These are phyloP conservation scores for Homarus americanus DNA, from an alignment of 1,140 invertebrate species.

Conservation along the genomic window DNA sequence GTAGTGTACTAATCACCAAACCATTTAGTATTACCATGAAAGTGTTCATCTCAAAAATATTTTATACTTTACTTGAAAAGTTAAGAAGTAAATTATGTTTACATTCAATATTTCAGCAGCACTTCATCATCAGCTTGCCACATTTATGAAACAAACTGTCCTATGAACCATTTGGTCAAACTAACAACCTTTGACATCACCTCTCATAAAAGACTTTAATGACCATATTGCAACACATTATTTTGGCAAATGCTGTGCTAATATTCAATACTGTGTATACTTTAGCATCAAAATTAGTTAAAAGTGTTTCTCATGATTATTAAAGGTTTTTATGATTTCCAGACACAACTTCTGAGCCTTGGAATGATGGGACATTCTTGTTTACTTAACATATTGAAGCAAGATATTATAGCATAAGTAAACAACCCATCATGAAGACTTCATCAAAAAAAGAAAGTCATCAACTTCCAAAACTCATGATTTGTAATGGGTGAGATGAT, in stretches of 20 bases:
- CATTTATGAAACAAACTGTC: background rate
- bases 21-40: background rate
- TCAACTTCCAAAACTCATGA: background rate
- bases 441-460: background rate
- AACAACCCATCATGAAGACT: background rate
- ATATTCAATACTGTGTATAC: too few relatives aligned
- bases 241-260: too few relatives aligned
- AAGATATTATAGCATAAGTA: background rate
- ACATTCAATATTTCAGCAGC: background rate
- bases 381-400: background rate
- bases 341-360: background rate
- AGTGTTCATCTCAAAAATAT: background rate
- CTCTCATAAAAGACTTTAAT: too few relatives aligned
- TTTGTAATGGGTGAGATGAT: background rate
- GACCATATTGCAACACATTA: too few relatives aligned
- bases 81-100: background rate
- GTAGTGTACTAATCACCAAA: background rate
- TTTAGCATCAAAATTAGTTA: too few relatives aligned
- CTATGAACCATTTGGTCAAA: too few relatives aligned
- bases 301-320: background rate
- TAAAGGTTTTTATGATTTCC: background rate
- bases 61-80: background rate
- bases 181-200: too few relatives aligned
- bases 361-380: constrained; percentile 6
- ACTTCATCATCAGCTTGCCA: background rate